Percentiles rank a stretch among this genome's conserved stretches.
Evolutionary conservation across 2,113 vertebrate genomes (phyloP).

Genomic region (Thamnophis sirtalis): DNA sequence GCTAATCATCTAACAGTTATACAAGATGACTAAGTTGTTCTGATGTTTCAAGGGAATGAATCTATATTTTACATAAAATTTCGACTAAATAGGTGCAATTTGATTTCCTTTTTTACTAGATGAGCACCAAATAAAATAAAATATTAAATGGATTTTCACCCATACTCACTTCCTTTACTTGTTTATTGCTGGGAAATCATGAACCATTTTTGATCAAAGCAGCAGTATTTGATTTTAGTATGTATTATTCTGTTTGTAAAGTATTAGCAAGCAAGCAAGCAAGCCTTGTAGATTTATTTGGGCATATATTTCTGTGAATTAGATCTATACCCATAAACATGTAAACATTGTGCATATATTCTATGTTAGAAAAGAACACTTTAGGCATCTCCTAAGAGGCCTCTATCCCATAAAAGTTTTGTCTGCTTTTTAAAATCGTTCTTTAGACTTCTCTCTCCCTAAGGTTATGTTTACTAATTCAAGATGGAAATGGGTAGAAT

Average conservation of each 20-base stretch:
- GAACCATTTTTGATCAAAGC: neutral
- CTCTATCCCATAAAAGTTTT: neutral
- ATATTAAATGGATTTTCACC: neutral
- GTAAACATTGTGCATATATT: neutral
- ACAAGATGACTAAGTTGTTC: neutral
- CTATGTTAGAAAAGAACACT: neutral
- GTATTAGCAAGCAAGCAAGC: neutral
- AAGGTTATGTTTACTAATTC: neutral
- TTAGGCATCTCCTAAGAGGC: neutral
- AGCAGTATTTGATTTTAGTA: neutral
- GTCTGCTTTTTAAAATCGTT: neutral
- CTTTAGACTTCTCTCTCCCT: neutral
- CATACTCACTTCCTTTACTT: neutral
- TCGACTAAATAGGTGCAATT: neutral
- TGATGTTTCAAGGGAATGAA: neutral
- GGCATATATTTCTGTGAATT: neutral
- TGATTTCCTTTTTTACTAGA: neutral
- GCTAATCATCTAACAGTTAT: slow-evolving; percentile 6
- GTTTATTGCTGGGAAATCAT: neutral
- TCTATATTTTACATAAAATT: neutral
- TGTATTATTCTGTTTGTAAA: neutral
- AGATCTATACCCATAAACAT: neutral
- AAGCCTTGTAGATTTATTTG: neutral
- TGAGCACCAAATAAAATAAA: neutral
- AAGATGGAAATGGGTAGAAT: neutral